A percentile compares a stretch with the other conserved stretches of the same genome.
Evolutionary conservation across 2,113 vertebrate species (phyloP).

Genomic region (Barnardius zonarius): DNA sequence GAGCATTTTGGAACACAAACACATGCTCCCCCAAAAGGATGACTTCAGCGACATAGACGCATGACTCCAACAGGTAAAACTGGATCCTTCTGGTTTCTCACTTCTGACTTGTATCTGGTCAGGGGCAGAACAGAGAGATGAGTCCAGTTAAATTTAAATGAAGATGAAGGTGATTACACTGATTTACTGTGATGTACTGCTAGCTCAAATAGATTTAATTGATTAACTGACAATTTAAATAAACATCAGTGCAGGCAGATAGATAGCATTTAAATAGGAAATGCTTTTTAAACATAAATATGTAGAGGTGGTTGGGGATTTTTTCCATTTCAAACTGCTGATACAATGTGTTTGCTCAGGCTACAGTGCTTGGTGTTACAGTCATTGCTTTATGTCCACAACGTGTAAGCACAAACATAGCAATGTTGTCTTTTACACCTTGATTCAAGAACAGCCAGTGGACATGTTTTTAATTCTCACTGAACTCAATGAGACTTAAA

Average conservation of each 20-base stretch:
- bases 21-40: neutral
- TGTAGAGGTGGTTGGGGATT: neutral
- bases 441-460: neutral
- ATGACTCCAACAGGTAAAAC: neutral
- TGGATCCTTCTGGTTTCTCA: neutral
- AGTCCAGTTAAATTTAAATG: neutral
- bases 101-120: neutral
- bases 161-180: neutral
- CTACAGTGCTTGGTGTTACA: neutral
- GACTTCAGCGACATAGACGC: neutral
- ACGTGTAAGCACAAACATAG: neutral
- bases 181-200: neutral
- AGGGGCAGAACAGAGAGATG: neutral
- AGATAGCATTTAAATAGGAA: neutral
- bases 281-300: neutral
- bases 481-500: neutral
- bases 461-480: neutral
- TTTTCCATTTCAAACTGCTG: neutral
- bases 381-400: neutral
- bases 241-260: neutral
- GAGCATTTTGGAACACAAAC: neutral
- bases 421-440: neutral
- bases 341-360: neutral
- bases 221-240: slow-evolving; percentile 8
- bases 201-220: neutral